Base-by-base conservation (phyloP, 1,140 invertebrate genomes). In the Brachionus paranguensis region DNA sequence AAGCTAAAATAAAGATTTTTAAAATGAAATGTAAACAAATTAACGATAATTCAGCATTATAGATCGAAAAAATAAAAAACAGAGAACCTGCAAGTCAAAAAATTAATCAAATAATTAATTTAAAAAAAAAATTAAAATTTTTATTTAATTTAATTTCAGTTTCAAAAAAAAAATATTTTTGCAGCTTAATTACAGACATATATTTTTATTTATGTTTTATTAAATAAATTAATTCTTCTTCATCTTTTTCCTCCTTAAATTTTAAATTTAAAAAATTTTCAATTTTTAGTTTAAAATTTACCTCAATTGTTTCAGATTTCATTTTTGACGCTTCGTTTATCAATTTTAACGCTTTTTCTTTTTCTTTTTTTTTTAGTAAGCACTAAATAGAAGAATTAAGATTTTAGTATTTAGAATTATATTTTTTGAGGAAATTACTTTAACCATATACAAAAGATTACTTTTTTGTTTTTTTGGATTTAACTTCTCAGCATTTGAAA, bases 401-500 rank as follows among this genome's bases (percentile, higher is more conserved):
- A 24, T 24, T 24, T 24, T 24, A 24, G 24, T 47, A 17, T 43
- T 72, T 11, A 1, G n/a, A 43, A n/a, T 41, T 41, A 1, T 7
- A 37, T 41, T 17, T 17, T 43, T 29, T 68, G 33, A n/a, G 4
- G 17, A 55, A 2, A 20, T 64, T 68, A 64, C 78, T 47, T 45
- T 81, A 20, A 33, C 33, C 1, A 81, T 4, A 27, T 41, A 68
- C 12, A 81, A 11, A 10, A 81, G 53, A 37, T 81, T 81, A 5
- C 53, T 37, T 17, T 81, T 81, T 33, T 3, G 64, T 68, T 81
- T 81, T 24, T 37, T 12, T 1, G 37, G 33, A 45, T 81, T 29
- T 43, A 81, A 45, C 8, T 81, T 17, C 37, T 81, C 53, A 45
- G 41, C 78, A 55, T 64, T 60, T 41, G 64, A 29, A 81, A 81